A percentile compares a stretch with the other conserved stretches of the same genome.
Conservation (phyloP, 2,888 invertebrate genomes). For the Yponomeuta cagnagella region DNA sequence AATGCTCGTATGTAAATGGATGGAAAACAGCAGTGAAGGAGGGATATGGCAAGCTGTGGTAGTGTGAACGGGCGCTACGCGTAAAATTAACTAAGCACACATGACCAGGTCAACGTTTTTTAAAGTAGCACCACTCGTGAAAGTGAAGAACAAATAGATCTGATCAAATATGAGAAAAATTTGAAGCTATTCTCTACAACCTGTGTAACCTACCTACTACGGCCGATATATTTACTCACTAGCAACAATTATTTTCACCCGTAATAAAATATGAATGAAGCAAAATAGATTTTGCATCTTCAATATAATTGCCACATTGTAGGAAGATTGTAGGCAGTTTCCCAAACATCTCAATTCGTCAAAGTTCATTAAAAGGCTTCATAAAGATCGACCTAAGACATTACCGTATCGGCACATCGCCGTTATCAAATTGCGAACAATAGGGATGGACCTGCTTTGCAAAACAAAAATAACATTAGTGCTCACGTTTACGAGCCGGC, state of each 20-base stretch:
- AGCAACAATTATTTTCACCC: background rate
- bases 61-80: slow-evolving; percentile 24
- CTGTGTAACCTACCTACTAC: background rate
- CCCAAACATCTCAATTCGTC: background rate
- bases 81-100: slow-evolving; percentile 56
- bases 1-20: too few relatives aligned
- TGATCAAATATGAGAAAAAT: slow-evolving; percentile 48
- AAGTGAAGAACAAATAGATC: slow-evolving; percentile 65
- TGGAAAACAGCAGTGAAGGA: too few relatives aligned
- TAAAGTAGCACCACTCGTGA: slow-evolving; percentile 67
- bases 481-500: too few relatives aligned
- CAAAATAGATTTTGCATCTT: background rate
- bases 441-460: background rate
- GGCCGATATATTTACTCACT: background rate
- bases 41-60: background rate
- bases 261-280: background rate
- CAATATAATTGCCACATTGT: background rate
- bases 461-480: background rate
- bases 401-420: background rate
- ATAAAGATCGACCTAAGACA: background rate
- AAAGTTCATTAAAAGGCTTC: background rate
- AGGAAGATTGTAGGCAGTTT: background rate
- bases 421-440: background rate
- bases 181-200: slow-evolving; percentile 5
- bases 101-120: slow-evolving; percentile 61